Base-by-base conservation (phyloP, 2,113 vertebrate genomes). In the Pandion haliaetus region DNA sequence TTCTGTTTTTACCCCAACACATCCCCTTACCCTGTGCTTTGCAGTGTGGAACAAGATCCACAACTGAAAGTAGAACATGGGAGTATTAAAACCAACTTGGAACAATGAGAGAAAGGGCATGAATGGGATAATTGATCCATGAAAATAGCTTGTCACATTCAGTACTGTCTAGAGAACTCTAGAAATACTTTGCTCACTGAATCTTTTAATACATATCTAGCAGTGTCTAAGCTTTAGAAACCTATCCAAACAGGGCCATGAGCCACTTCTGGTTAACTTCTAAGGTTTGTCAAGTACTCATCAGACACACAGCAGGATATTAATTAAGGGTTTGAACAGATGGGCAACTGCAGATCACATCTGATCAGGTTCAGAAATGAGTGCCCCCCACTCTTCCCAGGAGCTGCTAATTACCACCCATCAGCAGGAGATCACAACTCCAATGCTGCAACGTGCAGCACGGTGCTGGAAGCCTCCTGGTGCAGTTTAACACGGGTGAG, bases 401-500 rank as follows among this genome's bases (percentile, higher is more conserved):
- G 50, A 81, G 57, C 55, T 80, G 40, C 44, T 86, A 28, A 28
- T 88, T 65, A 34, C 29, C 87, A 52, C 24, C 42, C 58, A 24
- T 13, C 83, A 82, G 49, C 77, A 81, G 74, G 34, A 52, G 45
- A 57, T 45, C 81, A 20, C 36, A 62, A 10, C 29, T 78, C 63
- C 45, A 45, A 50, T 21, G 0, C 36, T 36, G 55, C 36, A 25
- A 32, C 1, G 1, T 29, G 34, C 21, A 26, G 14, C 16, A 8
- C 0, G 0, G 25, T 3, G 10, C 4, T 3, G 50, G 67, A 59
- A 34, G 29, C 79, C 62, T 88, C 55, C 32, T 2, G 1, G 44
- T 7, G 50, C 47, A 34, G 52, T 17, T 42, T 61, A 29, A 28
- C 17, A 15, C 10, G 8, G 40, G 10, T 0, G 9, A 86, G 34